Evolutionary conservation across 2,888 invertebrate species (phyloP).

Genomic region (Archaeoteleia sp.): DNA sequence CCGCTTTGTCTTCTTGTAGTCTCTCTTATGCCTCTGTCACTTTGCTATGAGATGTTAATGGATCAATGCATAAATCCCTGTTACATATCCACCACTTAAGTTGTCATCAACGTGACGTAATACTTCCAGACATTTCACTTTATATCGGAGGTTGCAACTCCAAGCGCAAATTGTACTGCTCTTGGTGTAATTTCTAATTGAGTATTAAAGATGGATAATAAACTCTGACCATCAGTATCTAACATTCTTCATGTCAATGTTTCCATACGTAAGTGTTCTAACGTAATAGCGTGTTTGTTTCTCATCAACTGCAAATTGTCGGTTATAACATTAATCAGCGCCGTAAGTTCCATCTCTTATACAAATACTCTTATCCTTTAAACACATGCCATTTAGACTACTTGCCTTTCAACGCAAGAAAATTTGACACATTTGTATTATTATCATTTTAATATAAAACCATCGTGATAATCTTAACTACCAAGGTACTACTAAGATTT

Average conservation of each 20-base stretch:
- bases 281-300: slow-evolving; percentile 34
- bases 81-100: slow-evolving; percentile 27
- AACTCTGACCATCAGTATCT: slow-evolving; percentile 20
- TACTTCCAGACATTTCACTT: slow-evolving; percentile 27
- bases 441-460: no score
- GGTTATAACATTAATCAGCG: slow-evolving; percentile 21
- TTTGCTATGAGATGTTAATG: slow-evolving; percentile 4
- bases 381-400: no score
- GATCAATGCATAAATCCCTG: slow-evolving; percentile 18
- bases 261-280: slow-evolving; percentile 26
- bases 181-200: slow-evolving; percentile 34
- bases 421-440: no score
- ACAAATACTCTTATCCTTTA: slow-evolving; percentile 28
- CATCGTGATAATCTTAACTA: no score
- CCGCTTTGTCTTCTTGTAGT: slow-evolving; percentile 21
- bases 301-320: slow-evolving; percentile 23
- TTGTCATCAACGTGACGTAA: slow-evolving; percentile 18
- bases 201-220: slow-evolving; percentile 26
- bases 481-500: no score
- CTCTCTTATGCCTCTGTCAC: slow-evolving; percentile 20
- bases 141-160: slow-evolving; percentile 21
- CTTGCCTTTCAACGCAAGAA: no score
- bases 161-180: slow-evolving; percentile 33
- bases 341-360: slow-evolving; percentile 23
- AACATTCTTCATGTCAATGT: slow-evolving; percentile 18